phyloP scores from a whole-genome alignment of 1,140 invertebrate species.

The Philotrypesis tridentata region DNA sequence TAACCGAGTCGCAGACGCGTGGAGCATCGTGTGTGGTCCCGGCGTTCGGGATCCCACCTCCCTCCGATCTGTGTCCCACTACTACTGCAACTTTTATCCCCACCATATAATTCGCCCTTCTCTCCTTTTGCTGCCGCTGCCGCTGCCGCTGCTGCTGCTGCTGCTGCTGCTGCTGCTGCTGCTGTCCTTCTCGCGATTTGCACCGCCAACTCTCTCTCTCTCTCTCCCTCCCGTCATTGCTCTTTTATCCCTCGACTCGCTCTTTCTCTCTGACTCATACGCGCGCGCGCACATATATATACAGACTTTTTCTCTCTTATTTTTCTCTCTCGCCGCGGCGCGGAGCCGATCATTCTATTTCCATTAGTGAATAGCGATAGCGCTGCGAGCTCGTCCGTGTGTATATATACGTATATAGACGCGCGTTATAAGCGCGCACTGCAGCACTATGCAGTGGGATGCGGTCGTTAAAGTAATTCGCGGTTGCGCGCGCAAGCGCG shows the following conservation, averaged over 20 bases:
- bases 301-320: too few relatives aligned
- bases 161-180: constrained; percentile 54
- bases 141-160: constrained; percentile 48
- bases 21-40: constrained; percentile 74
- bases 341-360: constrained; percentile 5
- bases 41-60: constrained; percentile 66
- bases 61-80: constrained; percentile 51
- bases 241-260: constrained; percentile 49
- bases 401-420: not conserved
- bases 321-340: constrained; percentile 18
- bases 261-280: constrained; percentile 21
- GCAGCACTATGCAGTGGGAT: too few relatives aligned
- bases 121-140: constrained; percentile 3
- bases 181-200: constrained; percentile 43
- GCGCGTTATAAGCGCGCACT: not conserved
- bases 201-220: constrained; percentile 44
- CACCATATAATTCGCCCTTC: not conserved
- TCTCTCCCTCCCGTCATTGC: constrained; percentile 52
- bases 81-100: not conserved
- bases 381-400: not conserved
- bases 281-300: too few relatives aligned
- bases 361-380: not conserved
- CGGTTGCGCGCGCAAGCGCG: not conserved
- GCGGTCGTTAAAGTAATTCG: constrained; percentile 14
- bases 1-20: constrained; percentile 72